Evolutionary conservation across 2,888 invertebrate genomes (phyloP), one percentile per base, ranked within the genome.

Genomic region (Nymphalis urticae): DNA sequence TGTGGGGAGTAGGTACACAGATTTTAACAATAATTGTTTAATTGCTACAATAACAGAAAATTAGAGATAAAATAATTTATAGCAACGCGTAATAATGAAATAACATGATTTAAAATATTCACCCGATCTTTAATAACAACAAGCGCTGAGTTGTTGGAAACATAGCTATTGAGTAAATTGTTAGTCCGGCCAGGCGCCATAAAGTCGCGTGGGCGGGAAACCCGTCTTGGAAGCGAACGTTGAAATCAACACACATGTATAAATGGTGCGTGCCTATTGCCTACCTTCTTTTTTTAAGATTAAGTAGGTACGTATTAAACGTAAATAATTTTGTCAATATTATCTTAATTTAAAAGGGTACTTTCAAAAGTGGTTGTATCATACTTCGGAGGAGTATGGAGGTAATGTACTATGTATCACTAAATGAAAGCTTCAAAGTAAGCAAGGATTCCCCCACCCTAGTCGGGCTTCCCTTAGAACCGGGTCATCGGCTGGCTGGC

Each of bases 151-250:
- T 59, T 64, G 80, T 84, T 82, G 78, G 82, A 84, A 85, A 80
- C 78, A 77, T 79, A 80, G 80, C 81, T 84, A 83, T 83, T 82
- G 81, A 85, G 84, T 85, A 85, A 84, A 84, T 84, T 81, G 81
- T 79, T 76, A 75, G 75, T 82, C 81, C 83, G 85, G 81, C 79
- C 86, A 80, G 91, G 92, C 92, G 92, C 91, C 92, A 86, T 81
- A 75, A 83, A 83, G 91, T 91, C 92, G 92, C 88, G 90, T 90
- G 86, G 90, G 90, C 89, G 92, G 89, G 89, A 90, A 89, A 86
- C 92, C 91, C 89, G 90, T 92, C 89, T 88, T 85, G 79, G 82
- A 81, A 82, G 83, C 85, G 81, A 82, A 80, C 81, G 80, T 80
- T 81, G 79, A 82, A 80, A 82, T 77, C 78, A 79, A 80, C 77